A percentile compares a stretch with the other conserved stretches of the same genome.
Conservation (phyloP, 2,888 invertebrate genomes). For the Mesopsocus fuscifrons region DNA sequence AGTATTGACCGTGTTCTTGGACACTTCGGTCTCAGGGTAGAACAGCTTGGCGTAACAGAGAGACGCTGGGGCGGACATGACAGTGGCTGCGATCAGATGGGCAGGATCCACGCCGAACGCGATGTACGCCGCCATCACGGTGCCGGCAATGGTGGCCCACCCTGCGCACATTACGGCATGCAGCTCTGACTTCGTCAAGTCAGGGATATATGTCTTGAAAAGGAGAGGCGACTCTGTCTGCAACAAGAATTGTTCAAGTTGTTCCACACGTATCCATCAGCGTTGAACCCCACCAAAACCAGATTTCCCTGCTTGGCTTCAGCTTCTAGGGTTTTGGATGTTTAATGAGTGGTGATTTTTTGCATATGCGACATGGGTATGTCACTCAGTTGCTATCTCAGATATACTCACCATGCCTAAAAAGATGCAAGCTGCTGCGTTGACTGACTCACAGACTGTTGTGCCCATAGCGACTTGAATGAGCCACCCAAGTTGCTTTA, state of each 20-base stretch:
- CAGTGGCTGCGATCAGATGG: slow-evolving; percentile 78
- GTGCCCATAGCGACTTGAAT: slow-evolving; percentile 58
- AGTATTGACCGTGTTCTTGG: slow-evolving; percentile 54
- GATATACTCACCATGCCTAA: slow-evolving; percentile 70
- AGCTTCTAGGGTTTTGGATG: too few relatives aligned
- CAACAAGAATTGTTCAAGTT: slow-evolving; percentile 19
- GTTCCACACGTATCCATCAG: too few relatives aligned
- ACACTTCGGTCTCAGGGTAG: slow-evolving; percentile 76
- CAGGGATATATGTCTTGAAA: slow-evolving; percentile 67
- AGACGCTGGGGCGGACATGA: slow-evolving; percentile 93
- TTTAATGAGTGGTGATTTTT: not conserved
- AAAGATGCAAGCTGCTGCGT: slow-evolving; percentile 84
- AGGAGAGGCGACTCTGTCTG: slow-evolving; percentile 81
- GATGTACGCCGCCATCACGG: slow-evolving; percentile 84
- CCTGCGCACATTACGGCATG: slow-evolving; percentile 89
- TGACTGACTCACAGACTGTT: slow-evolving; percentile 87
- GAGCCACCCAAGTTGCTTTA: slow-evolving; percentile 58
- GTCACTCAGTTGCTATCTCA: too few relatives aligned
- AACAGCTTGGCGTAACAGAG: slow-evolving; percentile 77
- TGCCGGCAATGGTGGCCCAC: slow-evolving; percentile 88
- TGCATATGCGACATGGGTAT: too few relatives aligned
- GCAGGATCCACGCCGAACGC: slow-evolving; percentile 73
- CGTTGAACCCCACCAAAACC: too few relatives aligned
- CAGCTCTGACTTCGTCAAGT: slow-evolving; percentile 76
- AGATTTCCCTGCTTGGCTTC: too few relatives aligned